Evolutionary conservation across 1,140 invertebrate species (phyloP), one percentile per base, ranked within the genome.

Genomic region (Telenomus remus): DNA sequence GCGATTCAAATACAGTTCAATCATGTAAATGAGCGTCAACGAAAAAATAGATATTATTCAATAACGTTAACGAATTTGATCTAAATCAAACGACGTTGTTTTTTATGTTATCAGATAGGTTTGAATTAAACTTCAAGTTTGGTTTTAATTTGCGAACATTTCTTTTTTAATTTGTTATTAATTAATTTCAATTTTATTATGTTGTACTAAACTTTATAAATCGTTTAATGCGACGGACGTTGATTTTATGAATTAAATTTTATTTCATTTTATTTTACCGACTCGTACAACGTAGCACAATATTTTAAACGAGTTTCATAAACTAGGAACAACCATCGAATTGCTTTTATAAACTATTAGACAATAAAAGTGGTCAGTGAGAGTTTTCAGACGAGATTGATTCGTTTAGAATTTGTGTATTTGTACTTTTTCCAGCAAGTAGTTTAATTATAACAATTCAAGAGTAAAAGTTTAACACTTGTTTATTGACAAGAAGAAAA

Each of bases 301-400:
- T 43, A 37, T 57, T 42, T 43, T 19, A 19, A 59, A 54, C 7
- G 19, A 59, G 19, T 19, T 50, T 46, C 9, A 42, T 35, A 27
- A 27, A 27, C 50, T 69, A 35, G 35, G 27, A 60, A 43, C 69
- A 39, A 4, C n/a, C 37, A 11, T 59, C 55, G 49, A 72, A 60
- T 65, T 72, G 54, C 55, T 72, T 72, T 64, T 72, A 57, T n/a
- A 27, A 64, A 4, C 8, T 33, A 35, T 19, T 19, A 54, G 69
- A 72, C 61, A 72, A 65, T 72, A 72, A 72, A 65, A n/a, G 54
- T 65, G 60, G 64, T 13, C 11, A 72, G 51, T 49, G 46, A 63
- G 33, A 46, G 44, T 70, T 50, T 51, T 34, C 16, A 16, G 56
- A 48, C 44, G 42, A 43, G 54, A 43, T 33, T 35, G 54, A 12